Percentiles rank a stretch among this genome's conserved stretches.
These are phyloP conservation scores for Brachypteracias leptosomus DNA, from an alignment of 2,113 vertebrate genomes.

Conservation along the genomic window DNA sequence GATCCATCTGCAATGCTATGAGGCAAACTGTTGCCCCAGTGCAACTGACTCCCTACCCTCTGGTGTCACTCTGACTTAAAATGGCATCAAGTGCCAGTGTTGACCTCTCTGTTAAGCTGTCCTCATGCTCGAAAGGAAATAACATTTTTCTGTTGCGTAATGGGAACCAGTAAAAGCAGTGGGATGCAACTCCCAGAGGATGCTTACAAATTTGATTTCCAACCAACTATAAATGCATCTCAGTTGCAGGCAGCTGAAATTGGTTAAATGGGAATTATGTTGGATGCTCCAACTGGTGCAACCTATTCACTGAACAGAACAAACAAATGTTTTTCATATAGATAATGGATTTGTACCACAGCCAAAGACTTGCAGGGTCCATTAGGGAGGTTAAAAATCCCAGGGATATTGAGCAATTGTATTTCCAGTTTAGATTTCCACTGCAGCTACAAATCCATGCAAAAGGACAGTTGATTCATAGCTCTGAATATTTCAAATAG, in stretches of 20 bases:
- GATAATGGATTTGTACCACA: background rate
- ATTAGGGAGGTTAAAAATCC: background rate
- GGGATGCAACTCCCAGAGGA: background rate
- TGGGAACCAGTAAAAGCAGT: background rate
- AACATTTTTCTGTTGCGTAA: background rate
- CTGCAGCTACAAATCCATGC: background rate
- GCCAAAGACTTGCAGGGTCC: constrained; percentile 2
- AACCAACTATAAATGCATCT: background rate
- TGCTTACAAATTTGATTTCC: background rate
- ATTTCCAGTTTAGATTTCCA: background rate
- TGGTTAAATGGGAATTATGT: background rate
- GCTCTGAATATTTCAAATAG: background rate
- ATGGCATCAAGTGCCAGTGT: background rate
- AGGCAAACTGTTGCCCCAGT: background rate
- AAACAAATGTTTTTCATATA: constrained; percentile 15
- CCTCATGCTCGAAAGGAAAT: background rate
- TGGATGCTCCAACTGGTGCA: background rate
- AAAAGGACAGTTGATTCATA: background rate
- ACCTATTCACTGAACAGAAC: background rate
- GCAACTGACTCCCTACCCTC: background rate
- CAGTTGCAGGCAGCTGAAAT: constrained; percentile 5
- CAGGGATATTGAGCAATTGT: background rate
- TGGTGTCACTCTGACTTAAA: background rate
- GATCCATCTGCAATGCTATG: background rate
- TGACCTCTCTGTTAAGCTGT: background rate